phyloP scores from a whole-genome alignment of 2,113 vertebrate genomes.

The Campylorhamphus procurvoides region DNA sequence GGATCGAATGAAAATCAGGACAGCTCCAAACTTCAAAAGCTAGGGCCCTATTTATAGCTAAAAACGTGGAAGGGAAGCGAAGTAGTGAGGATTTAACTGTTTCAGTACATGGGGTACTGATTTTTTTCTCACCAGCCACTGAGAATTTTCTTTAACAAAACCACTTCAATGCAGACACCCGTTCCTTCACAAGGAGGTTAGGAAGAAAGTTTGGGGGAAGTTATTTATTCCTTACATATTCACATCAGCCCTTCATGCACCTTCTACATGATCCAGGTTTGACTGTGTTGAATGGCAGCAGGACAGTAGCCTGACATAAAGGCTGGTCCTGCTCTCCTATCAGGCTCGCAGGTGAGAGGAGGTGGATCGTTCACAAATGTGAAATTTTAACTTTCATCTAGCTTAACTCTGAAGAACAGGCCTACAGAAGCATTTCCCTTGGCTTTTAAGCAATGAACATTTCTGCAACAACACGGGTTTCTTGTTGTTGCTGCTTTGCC shows the following conservation, averaged over 20 bases:
- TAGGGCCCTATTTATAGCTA: not conserved
- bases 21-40: not conserved
- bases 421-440: not conserved
- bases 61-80: not conserved
- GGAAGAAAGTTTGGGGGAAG: not conserved
- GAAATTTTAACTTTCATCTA: not conserved
- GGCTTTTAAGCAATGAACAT: not conserved
- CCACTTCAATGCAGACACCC: not conserved
- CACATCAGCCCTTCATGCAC: not conserved
- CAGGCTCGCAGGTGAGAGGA: not conserved
- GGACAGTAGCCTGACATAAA: not conserved
- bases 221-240: not conserved
- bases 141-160: not conserved
- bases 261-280: fast-evolving
- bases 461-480: not conserved
- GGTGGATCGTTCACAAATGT: not conserved
- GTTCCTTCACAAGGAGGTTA: not conserved
- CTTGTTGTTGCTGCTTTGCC: not conserved
- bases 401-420: not conserved
- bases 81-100: not conserved
- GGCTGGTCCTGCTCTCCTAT: not conserved
- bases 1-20: not conserved
- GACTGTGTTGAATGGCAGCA: not conserved
- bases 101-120: not conserved
- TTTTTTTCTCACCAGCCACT: not conserved